phyloP scores from a whole-genome alignment of 2,113 vertebrate genomes.

The Buteo buteo region DNA sequence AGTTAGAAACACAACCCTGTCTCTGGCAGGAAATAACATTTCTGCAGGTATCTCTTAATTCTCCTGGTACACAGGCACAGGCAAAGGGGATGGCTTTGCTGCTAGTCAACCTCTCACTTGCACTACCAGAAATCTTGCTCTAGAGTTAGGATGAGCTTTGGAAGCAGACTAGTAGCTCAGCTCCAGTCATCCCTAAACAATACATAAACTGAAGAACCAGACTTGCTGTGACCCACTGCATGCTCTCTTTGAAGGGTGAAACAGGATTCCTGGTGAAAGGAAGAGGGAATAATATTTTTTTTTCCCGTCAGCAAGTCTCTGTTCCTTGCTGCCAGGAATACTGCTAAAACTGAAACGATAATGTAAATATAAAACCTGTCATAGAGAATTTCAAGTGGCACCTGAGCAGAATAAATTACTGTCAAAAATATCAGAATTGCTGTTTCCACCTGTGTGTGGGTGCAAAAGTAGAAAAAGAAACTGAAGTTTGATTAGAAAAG shows the following conservation, averaged over 20 bases:
- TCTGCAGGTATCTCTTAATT: neutral
- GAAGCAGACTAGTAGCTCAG: neutral
- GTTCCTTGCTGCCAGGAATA: neutral
- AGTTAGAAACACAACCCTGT: neutral
- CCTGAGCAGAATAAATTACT: neutral
- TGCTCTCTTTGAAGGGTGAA: neutral
- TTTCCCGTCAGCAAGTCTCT: neutral
- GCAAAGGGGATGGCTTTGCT: neutral
- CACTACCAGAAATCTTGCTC: neutral
- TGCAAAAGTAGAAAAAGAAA: neutral
- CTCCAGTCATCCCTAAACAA: accelerated
- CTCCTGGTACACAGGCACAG: neutral
- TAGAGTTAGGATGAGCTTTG: neutral
- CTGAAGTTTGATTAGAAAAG: neutral
- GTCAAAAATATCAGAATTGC: neutral
- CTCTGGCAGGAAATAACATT: neutral
- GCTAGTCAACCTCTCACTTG: neutral
- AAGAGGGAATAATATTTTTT: neutral
- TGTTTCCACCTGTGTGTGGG: neutral
- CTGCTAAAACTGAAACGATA: neutral
- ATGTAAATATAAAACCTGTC: neutral
- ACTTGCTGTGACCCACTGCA: neutral
- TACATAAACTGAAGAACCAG: neutral
- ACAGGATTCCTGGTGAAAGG: neutral
- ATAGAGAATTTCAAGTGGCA: neutral